A percentile compares a stretch with the other conserved stretches of the same genome.
Conservation (phyloP, 2,888 invertebrate genomes). For the Petrolisthes cinctipes region DNA sequence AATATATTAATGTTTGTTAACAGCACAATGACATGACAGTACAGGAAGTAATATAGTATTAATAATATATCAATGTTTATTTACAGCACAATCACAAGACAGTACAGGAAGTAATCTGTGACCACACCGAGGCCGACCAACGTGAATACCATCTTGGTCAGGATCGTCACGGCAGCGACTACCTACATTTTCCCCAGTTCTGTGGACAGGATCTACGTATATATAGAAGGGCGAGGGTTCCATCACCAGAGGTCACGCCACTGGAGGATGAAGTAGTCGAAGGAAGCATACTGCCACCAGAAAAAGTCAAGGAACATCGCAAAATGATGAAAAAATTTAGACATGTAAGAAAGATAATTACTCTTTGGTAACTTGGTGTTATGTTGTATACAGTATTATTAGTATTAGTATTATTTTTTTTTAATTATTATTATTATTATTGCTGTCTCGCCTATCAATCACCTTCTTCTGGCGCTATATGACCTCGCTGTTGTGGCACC, state of each 20-base stretch:
- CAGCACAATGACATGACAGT: no score
- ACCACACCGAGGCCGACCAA: slow-evolving; percentile 71
- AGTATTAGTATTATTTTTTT: no score
- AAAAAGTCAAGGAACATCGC: slow-evolving; percentile 55
- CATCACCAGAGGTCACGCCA: slow-evolving; percentile 42
- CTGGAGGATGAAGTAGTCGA: slow-evolving; percentile 40
- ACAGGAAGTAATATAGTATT: background rate
- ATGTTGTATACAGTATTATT: no score
- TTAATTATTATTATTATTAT: no score
- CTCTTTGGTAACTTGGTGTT: no score
- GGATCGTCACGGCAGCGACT: slow-evolving; percentile 73
- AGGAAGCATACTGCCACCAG: slow-evolving; percentile 35
- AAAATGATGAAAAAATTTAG: slow-evolving; percentile 54
- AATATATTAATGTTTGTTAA: no score
- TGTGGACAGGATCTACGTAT: slow-evolving; percentile 73
- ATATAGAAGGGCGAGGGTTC: slow-evolving; percentile 70
- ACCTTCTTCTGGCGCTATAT: no score
- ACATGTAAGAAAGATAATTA: slow-evolving; percentile 14
- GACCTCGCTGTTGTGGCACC: no score
- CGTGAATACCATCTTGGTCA: slow-evolving; percentile 72
- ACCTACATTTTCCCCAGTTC: slow-evolving; percentile 75
- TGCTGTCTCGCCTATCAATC: no score
- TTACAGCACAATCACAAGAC: slow-evolving; percentile 73
- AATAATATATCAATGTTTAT: background rate
- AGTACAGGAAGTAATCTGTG: slow-evolving; percentile 72